Evolutionary conservation across 2,797 vertebrate genomes (phyloP).

Genomic region (Sebastes dallii): DNA sequence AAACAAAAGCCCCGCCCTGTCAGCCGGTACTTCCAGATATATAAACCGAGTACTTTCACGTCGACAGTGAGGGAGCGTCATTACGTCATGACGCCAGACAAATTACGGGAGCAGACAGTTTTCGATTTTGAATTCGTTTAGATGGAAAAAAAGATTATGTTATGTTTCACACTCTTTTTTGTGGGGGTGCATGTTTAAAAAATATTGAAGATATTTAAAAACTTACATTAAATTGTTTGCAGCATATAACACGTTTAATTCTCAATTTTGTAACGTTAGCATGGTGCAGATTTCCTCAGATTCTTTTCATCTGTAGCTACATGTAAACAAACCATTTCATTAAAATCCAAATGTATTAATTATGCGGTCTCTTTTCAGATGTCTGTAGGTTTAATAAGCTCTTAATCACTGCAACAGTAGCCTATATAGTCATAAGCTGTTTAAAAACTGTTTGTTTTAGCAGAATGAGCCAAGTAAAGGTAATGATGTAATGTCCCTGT

Average conservation of each 20-base stretch:
- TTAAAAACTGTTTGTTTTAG: neutral
- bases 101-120: constrained; percentile 52
- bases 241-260: neutral
- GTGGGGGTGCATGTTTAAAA: too few relatives aligned
- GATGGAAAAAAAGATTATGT: neutral
- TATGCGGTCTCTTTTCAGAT: neutral
- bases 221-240: neutral
- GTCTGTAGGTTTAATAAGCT: neutral
- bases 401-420: neutral
- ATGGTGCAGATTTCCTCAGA: neutral
- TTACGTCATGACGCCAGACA: constrained; percentile 53
- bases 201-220: neutral
- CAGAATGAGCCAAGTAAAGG: neutral
- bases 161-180: neutral
- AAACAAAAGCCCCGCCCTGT: neutral
- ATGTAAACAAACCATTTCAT: neutral
- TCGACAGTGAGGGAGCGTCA: neutral
- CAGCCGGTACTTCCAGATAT: neutral
- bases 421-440: neutral
- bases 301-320: neutral
- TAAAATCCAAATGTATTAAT: neutral
- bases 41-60: constrained; percentile 20
- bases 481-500: neutral
- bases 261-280: neutral
- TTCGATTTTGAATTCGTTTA: constrained; percentile 60